Percentiles rank a stretch among this genome's conserved stretches.
These are phyloP conservation scores for Melanaphis sacchari DNA, from an alignment of 1,140 invertebrate species.

Conservation along the genomic window DNA sequence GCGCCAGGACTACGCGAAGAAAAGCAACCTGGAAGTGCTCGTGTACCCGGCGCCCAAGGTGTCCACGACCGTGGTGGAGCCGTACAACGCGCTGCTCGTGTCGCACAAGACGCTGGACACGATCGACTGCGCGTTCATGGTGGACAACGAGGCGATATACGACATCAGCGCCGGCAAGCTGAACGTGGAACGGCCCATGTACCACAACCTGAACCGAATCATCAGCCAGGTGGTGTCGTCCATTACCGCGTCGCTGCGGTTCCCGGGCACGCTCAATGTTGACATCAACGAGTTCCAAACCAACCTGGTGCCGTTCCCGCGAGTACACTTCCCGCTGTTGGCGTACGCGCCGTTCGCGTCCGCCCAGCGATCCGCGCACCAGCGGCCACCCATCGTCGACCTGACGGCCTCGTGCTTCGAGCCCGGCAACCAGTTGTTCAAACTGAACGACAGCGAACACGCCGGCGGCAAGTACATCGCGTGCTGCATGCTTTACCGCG, in stretches of 20 bases:
- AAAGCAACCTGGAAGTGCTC: constrained; percentile 64
- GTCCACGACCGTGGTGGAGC: constrained; percentile 67
- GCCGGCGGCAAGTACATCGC: constrained; percentile 67
- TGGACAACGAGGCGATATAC: constrained; percentile 74
- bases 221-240: constrained; percentile 68
- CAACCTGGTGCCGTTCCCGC: constrained; percentile 72
- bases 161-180: constrained; percentile 71
- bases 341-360: constrained; percentile 85
- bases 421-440: constrained; percentile 45
- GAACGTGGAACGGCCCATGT: constrained; percentile 69
- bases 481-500: constrained; percentile 69
- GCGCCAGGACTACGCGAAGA: constrained; percentile 77
- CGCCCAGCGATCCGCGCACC: constrained; percentile 81
- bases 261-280: constrained; percentile 71
- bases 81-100: constrained; percentile 73
- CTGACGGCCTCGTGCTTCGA: constrained; percentile 58
- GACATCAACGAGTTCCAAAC: constrained; percentile 75
- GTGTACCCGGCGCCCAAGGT: constrained; percentile 54
- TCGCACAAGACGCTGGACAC: constrained; percentile 74
- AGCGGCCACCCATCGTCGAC: constrained; percentile 73
- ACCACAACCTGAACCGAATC: constrained; percentile 69
- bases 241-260: constrained; percentile 68
- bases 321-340: constrained; percentile 72
- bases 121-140: constrained; percentile 73
- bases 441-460: constrained; percentile 58